Evolutionary conservation across 2,797 vertebrate species (phyloP).

Genomic region (Pipistrellus kuhlii): DNA sequence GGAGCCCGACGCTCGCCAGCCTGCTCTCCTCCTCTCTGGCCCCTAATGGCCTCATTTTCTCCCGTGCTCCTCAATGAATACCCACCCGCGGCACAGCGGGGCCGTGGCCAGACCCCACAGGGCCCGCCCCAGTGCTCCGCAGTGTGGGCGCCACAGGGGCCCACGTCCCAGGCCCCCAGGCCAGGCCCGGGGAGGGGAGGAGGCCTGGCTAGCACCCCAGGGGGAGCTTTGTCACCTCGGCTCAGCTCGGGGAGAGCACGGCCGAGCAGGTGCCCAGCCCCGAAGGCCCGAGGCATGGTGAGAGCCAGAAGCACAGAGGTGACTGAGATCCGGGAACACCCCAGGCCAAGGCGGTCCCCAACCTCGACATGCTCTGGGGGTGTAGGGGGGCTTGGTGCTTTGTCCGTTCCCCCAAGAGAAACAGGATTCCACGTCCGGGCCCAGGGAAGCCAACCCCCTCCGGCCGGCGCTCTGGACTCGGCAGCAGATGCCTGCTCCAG

Average conservation of each 20-base stretch:
- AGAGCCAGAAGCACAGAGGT: fast-evolving
- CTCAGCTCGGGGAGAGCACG: not conserved
- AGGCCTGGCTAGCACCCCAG: fast-evolving
- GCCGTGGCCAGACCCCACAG: not conserved
- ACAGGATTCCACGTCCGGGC: not conserved
- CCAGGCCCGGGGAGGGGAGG: not conserved
- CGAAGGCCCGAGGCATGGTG: fast-evolving
- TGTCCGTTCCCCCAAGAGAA: not conserved
- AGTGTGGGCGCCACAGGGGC: not conserved
- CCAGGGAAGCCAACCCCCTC: not conserved
- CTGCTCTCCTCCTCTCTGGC: not conserved
- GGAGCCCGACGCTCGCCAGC: constrained; percentile 56
- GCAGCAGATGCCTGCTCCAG: not conserved
- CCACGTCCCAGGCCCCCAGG: fast-evolving
- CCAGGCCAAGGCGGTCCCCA: not conserved
- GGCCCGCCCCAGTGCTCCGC: constrained; percentile 41
- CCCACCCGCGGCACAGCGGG: not conserved
- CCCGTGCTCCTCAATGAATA: too few species aligned
- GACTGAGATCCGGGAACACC: fast-evolving
- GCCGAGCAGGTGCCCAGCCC: not conserved
- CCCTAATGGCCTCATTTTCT: too few species aligned
- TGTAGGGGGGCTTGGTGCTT: fast-evolving
- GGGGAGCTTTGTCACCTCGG: not conserved
- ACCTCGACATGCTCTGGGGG: fast-evolving
- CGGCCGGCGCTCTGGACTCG: not conserved